Evolutionary conservation across 2,113 vertebrate species (phyloP).

Genomic region (Ptyas mucosa): DNA sequence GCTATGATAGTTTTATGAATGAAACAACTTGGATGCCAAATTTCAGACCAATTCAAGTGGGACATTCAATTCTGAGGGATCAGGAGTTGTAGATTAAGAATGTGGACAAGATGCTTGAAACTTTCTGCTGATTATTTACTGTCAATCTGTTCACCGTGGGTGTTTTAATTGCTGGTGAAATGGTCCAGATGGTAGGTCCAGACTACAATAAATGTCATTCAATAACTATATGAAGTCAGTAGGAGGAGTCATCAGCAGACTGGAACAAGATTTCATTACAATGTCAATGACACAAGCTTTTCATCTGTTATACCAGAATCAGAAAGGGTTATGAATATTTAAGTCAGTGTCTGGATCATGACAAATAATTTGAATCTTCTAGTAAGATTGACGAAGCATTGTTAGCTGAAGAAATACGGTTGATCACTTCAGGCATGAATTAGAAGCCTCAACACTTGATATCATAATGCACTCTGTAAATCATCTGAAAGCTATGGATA

Average conservation of each 20-base stretch:
- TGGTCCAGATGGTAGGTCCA: background rate
- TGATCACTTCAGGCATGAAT: background rate
- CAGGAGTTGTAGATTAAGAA: background rate
- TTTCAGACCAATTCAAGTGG: background rate
- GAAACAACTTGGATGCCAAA: background rate
- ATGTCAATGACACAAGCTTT: background rate
- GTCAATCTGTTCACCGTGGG: background rate
- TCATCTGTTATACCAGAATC: background rate
- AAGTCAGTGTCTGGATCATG: background rate
- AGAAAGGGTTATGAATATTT: background rate
- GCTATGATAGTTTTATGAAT: background rate
- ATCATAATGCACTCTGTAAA: background rate
- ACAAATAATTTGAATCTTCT: background rate
- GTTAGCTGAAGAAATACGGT: background rate
- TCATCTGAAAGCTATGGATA: background rate
- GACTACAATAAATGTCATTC: background rate
- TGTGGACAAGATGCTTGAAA: background rate
- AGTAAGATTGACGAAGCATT: background rate
- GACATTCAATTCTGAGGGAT: background rate
- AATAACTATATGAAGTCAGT: background rate
- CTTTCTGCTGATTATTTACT: background rate
- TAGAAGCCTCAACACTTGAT: background rate
- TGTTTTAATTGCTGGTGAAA: background rate
- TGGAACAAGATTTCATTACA: background rate
- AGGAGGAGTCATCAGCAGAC: background rate